Base-by-base conservation (phyloP, 1,140 invertebrate genomes). In the Ridgeia piscesae region DNA sequence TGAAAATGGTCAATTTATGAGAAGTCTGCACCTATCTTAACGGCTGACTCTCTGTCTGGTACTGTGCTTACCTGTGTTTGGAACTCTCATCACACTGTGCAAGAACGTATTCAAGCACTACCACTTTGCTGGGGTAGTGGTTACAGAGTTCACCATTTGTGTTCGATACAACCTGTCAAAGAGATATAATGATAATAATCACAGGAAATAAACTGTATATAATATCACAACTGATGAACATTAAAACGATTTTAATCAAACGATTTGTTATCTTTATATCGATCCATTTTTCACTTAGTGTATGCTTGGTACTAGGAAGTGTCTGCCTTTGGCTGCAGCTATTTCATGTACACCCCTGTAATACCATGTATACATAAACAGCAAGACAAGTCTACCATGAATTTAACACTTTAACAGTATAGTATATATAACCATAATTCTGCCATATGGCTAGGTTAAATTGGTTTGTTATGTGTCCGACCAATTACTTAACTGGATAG, bases 101-200 rank as follows among this genome's bases (percentile, higher is more conserved):
- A 77, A 92, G 90, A 88, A 88, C 58, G 92, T 97, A 96, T 94
- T 98, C 97, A 31, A 97, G 96, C 93, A 98, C 96, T 89, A 98
- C 96, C 92, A 98, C 96, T 92, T 97, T 97, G 94, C 97, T 97
- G 77, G 98, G 98, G 96, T 98, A 98, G 93, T 97, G 97, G 89
- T 97, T 96, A 95, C 97, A 97, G n/a, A 98, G 95, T 94, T 97
- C 97, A n/a, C 97, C 97, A 93, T 95, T 96, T 35, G 95, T 95
- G 94, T 98, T 98, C 14, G 58, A 77, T 77, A 77, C 58, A 89
- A 96, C 94, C 96, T 97, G 92, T 91, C 95, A 94, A 93, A 93
- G 42, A 42, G 42, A 42, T 42, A 42, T 42, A 42, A 4, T 42
- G 4, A 42, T 11, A 42, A 42, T 77, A 77, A 77, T 77, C 8